phyloP scores from a whole-genome alignment of 1,140 invertebrate species.

The Helicoverpa armigera region DNA sequence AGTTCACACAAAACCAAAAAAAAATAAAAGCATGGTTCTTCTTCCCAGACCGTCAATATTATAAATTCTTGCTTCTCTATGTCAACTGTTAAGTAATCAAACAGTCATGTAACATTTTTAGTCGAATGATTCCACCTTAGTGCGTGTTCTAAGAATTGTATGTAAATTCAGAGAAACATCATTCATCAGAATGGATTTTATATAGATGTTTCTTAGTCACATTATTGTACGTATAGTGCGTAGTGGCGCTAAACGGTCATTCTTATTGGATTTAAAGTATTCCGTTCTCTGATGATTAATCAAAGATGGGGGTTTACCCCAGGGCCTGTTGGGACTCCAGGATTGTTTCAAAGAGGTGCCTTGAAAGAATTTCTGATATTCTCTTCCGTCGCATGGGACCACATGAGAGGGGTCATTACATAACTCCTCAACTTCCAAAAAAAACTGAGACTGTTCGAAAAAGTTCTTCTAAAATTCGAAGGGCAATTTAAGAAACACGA shows the following conservation, averaged over 20 bases:
- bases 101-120: slow-evolving; percentile 26
- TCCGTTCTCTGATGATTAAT: not conserved
- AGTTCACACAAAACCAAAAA: too few species aligned
- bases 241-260: not conserved
- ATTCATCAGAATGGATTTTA: not conserved
- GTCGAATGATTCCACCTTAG: slow-evolving; percentile 1
- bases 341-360: too few species aligned
- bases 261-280: not conserved
- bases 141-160: slow-evolving; percentile 1
- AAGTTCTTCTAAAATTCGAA: too few species aligned
- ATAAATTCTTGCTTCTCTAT: too few species aligned
- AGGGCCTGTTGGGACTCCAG: too few species aligned
- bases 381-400: too few species aligned
- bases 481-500: too few species aligned
- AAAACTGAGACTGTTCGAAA: too few species aligned
- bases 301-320: not conserved
- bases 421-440: too few species aligned
- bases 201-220: slow-evolving; percentile 7
- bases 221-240: not conserved
- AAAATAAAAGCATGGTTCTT: not conserved
- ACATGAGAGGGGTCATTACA: too few species aligned
- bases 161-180: not conserved
- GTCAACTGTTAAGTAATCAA: not conserved
- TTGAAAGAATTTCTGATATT: too few species aligned
- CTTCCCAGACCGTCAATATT: not conserved